Base-by-base conservation (phyloP, 2,113 vertebrate species). In the Myiozetetes cayanensis region DNA sequence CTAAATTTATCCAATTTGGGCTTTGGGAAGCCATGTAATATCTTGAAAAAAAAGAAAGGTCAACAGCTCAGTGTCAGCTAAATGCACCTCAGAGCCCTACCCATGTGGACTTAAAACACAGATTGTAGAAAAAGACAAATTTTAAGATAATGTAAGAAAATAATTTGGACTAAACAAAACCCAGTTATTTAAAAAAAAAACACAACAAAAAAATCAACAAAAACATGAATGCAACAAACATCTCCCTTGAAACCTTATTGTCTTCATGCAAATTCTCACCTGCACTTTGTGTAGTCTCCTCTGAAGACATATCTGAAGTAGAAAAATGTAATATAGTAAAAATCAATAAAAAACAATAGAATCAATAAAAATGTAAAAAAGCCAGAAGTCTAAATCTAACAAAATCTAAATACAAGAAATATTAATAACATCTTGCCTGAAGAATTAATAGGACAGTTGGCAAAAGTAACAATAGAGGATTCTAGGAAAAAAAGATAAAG, bases 371-470 rank as follows among this genome's bases (percentile, higher is more conserved):
- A 63, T 67, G 22, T 92, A 49, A 74, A 77, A 61, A 50, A 35
- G 6, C 2, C 30, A 20, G 10, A 16, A 76, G 41, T 46, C 20
- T 71, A 87, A 91, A 63, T 63, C 30, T 62, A 87, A 79, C 41
- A 86, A 96, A 90, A 93, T 92, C 35, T 90, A 95, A 68, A 15
- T 84, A 96, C 89, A 9, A 72, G 25, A 89, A 95, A 85, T 9
- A 56, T 68, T 83, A 96, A 94, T 90, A 97, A 89, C 79, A 72
- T 94, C 92, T 98, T 98, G 97, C 95, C 97, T 96, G 93, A 74
- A 94, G 74, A 89, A 96, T 71, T 97, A 93, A 95, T 94, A 91
- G 91, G 79, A 80, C 80, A 97, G 41, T 93, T 79, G 81, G 97
- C 55, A 85, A 97, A 96, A 94, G 87, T 85, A 95, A 97, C 19